phyloP scores from a whole-genome alignment of 2,888 invertebrate species.

The Pecten maximus region DNA sequence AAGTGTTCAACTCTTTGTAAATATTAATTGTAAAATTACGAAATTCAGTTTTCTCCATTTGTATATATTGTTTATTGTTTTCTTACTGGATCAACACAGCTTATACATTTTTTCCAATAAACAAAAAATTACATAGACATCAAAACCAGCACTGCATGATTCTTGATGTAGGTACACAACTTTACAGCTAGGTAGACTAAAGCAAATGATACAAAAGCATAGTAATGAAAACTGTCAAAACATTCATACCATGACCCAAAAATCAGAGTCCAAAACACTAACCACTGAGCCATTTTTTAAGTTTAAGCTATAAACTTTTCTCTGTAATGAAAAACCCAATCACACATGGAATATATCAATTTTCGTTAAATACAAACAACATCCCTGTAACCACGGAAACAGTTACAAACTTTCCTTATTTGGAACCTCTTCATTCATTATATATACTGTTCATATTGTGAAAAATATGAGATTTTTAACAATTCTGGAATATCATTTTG shows the following conservation, averaged over 20 bases:
- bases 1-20: too few relatives aligned
- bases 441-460: too few relatives aligned
- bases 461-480: too few relatives aligned
- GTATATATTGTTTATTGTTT: too few relatives aligned
- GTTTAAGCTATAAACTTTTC: not conserved
- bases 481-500: too few relatives aligned
- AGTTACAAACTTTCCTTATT: not conserved
- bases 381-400: not conserved
- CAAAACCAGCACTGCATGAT: not conserved
- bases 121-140: not conserved
- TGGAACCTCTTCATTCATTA: not conserved
- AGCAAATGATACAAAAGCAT: not conserved
- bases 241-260: not conserved
- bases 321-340: not conserved
- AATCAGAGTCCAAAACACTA: not conserved
- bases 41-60: too few relatives aligned
- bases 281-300: not conserved
- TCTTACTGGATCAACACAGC: too few relatives aligned
- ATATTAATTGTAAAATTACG: too few relatives aligned
- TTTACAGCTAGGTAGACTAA: not conserved
- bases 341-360: not conserved
- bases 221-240: not conserved
- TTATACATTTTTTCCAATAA: not conserved
- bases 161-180: not conserved
- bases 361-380: not conserved